These are phyloP conservation scores for Leptodirus hochenwartii DNA, from an alignment of 2,888 invertebrate genomes.

Conservation along the genomic window DNA sequence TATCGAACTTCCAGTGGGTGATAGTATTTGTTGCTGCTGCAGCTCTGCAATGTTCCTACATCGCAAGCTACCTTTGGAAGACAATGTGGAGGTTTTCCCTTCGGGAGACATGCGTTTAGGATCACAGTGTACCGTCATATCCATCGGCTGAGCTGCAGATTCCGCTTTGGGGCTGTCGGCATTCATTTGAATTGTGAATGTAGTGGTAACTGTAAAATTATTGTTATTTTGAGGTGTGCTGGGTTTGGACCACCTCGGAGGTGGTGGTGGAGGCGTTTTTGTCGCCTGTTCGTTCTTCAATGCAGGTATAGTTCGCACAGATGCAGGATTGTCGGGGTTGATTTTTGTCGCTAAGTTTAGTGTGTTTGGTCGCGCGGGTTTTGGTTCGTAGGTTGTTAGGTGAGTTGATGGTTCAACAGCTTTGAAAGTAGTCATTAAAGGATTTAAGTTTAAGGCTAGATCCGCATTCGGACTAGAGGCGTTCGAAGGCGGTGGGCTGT, in stretches of 20 bases:
- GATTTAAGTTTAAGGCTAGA: constrained; percentile 60
- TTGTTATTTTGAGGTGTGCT: constrained; percentile 45
- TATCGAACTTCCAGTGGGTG: constrained; percentile 22
- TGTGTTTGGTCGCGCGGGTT: constrained; percentile 67
- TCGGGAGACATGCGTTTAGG: constrained; percentile 55
- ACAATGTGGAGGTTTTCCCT: constrained; percentile 43
- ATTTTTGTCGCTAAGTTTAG: constrained; percentile 48
- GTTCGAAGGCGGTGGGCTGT: constrained; percentile 22
- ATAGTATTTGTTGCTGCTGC: constrained; percentile 24
- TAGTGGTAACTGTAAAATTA: constrained; percentile 71
- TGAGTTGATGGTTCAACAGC: constrained; percentile 38
- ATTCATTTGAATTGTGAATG: constrained; percentile 67
- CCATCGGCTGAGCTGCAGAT: constrained; percentile 13
- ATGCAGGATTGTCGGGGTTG: constrained; percentile 16
- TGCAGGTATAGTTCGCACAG: constrained; percentile 15
- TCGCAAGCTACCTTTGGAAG: constrained; percentile 49
- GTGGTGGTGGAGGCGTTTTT: constrained; percentile 64
- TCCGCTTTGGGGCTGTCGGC: constrained; percentile 27
- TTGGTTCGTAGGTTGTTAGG: constrained; percentile 17
- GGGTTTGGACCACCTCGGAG: constrained; percentile 73
- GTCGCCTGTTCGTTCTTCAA: constrained; percentile 17
- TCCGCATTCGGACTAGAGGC: constrained; percentile 36
- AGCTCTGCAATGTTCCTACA: constrained; percentile 26
- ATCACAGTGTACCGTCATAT: constrained; percentile 27
- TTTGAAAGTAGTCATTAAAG: constrained; percentile 55